Evolutionary conservation across 2,888 invertebrate genomes (phyloP), one percentile per base, ranked within the genome.

Genomic region (Bembecia ichneumoniformis): DNA sequence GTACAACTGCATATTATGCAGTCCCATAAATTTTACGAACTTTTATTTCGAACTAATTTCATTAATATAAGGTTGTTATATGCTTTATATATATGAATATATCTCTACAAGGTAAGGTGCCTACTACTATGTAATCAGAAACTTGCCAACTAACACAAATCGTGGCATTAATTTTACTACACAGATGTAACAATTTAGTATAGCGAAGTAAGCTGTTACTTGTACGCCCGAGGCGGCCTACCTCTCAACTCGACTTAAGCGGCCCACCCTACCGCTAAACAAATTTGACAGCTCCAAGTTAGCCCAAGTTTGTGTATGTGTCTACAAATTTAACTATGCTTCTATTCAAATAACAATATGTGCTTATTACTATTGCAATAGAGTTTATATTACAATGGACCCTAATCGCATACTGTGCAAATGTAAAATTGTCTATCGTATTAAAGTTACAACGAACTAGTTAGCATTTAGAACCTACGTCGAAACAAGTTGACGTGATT

Each of bases 201-300:
- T 69, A 82, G 67, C 76, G 73, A 74, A 80, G 80, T 82, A 81
- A 81, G 79, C 81, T 81, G 76, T 83, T 82, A 82, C 81, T 78
- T 79, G 74, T 75, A 74, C 73, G 83, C 84, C 78, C 62, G 67
- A 72, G 79, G 82, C 83, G 69, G 69, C 70, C 72, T 67, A 64
- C 68, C 67, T 74, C 65, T 66, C 72, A 77, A 82, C 65, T 66
- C 72, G 77, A 82, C 82, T 79, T 82, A 73, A 74, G 73, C 78
- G 71, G 72, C 77, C 79, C 80, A 76, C 78, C 77, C 73, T 69
- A 77, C 84, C 83, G 76, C 86, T 86, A 82, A 84, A 84, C 86
- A 86, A 86, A 86, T 87, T 84, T 87, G 87, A 86, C 86, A 84
- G 87, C 83, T 80, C 71, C 66, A 82, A 84, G 74, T 86, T 84